These are phyloP conservation scores for Eucriotettix oculatus DNA, from an alignment of 2,888 invertebrate genomes.

Conservation along the genomic window DNA sequence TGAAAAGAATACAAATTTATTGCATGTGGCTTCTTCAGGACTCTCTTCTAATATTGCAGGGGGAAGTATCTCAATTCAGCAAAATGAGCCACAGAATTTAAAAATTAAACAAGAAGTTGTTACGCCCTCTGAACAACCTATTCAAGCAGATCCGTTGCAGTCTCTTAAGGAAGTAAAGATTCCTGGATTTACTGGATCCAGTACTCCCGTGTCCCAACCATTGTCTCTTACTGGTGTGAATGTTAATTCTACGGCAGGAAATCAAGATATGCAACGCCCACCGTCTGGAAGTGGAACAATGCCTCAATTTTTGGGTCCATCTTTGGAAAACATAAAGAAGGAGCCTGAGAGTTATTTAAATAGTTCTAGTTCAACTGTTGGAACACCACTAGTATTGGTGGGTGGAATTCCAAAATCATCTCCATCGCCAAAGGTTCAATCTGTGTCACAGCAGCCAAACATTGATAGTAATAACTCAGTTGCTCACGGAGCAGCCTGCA, in stretches of 20 bases:
- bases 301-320: slow-evolving; percentile 40
- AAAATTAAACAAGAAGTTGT: slow-evolving; percentile 49
- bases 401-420: neutral
- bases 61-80: slow-evolving; percentile 13
- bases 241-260: neutral
- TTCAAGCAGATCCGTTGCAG: slow-evolving; percentile 48
- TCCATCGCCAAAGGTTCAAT: slow-evolving; percentile 3
- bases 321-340: slow-evolving; percentile 55
- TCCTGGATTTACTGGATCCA: slow-evolving; percentile 42
- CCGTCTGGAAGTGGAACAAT: slow-evolving; percentile 4
- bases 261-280: slow-evolving; percentile 7
- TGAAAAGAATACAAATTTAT: neutral
- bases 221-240: slow-evolving; percentile 15
- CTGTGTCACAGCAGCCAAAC: neutral
- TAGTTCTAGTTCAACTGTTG: neutral
- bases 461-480: neutral
- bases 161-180: slow-evolving; percentile 67
- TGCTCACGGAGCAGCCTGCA: neutral
- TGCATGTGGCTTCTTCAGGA: neutral
- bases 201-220: slow-evolving; percentile 19
- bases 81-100: slow-evolving; percentile 51
- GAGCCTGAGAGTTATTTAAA: slow-evolving; percentile 38
- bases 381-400: neutral
- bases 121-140: slow-evolving; percentile 17
- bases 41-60: neutral